phyloP scores from a whole-genome alignment of 1,140 invertebrate genomes.

The Zaprionus africanus region DNA sequence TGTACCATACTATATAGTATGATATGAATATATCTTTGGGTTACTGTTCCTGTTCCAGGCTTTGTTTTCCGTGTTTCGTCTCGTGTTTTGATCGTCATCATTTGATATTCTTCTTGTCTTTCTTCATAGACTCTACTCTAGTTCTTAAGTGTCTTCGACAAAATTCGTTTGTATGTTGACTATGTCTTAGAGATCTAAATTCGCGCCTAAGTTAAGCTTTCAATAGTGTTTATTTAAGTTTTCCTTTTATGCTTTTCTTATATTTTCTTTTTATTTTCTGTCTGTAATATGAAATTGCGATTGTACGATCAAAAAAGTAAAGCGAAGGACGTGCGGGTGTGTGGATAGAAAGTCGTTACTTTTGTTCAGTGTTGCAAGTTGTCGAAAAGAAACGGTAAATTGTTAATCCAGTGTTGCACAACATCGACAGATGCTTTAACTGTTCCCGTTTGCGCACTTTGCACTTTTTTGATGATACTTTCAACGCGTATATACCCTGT shows the following conservation, averaged over 20 bases:
- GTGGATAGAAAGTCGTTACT: background rate
- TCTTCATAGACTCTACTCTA: slow-evolving; percentile 19
- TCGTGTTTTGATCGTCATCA: background rate
- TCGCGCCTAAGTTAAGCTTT: slow-evolving; percentile 17
- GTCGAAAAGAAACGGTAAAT: background rate
- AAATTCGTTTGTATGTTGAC: slow-evolving; percentile 29
- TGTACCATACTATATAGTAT: too few species aligned
- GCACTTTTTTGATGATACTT: background rate
- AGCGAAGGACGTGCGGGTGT: background rate
- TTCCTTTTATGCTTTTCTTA: background rate
- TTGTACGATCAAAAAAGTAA: slow-evolving; percentile 6
- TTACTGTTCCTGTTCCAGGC: background rate
- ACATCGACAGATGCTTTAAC: background rate
- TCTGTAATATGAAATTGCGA: slow-evolving; percentile 2
- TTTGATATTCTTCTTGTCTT: slow-evolving; percentile 9
- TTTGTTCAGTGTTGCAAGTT: background rate
- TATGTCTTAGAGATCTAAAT: slow-evolving; percentile 24
- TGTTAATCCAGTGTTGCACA: slow-evolving; percentile 6
- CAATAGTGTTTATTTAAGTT: slow-evolving; percentile 1
- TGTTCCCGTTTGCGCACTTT: background rate
- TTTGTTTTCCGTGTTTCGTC: background rate
- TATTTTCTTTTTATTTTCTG: background rate
- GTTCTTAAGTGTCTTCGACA: slow-evolving; percentile 20
- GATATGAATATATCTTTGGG: background rate
- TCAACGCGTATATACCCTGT: background rate